phyloP scores from a whole-genome alignment of 2,888 invertebrate species.

The Drosophila ustulata region DNA sequence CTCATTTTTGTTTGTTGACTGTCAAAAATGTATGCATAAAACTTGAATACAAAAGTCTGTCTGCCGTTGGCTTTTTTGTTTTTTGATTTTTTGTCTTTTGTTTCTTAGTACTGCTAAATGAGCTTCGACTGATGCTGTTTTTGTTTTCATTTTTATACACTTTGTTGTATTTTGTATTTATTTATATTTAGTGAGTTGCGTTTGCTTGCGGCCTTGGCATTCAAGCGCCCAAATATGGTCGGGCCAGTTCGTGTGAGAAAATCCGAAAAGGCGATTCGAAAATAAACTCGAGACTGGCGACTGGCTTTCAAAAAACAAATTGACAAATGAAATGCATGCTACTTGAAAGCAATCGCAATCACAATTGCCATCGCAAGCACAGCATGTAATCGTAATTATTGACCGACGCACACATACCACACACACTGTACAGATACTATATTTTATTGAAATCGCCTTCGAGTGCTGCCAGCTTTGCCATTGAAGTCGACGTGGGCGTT shows the following conservation, averaged over 20 bases:
- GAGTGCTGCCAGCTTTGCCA: slow-evolving; percentile 34
- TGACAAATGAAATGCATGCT: slow-evolving; percentile 55
- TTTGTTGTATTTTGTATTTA: slow-evolving; percentile 15
- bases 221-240: slow-evolving; percentile 74
- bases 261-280: slow-evolving; percentile 28
- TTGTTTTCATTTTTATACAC: slow-evolving; percentile 10
- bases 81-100: slow-evolving; percentile 42
- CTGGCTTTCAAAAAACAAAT: slow-evolving; percentile 37
- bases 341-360: slow-evolving; percentile 8
- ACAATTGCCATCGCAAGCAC: slow-evolving; percentile 11
- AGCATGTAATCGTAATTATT: slow-evolving; percentile 49
- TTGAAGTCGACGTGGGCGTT: slow-evolving; percentile 59
- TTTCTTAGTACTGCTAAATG: slow-evolving; percentile 45
- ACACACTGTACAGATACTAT: not conserved
- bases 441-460: slow-evolving; percentile 29
- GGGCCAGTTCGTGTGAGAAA: slow-evolving; percentile 66
- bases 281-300: slow-evolving; percentile 17
- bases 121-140: slow-evolving; percentile 29
- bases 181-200: slow-evolving; percentile 38
- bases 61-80: slow-evolving; percentile 12
- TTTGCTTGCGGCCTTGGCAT: slow-evolving; percentile 69
- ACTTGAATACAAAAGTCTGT: slow-evolving; percentile 40
- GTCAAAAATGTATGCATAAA: slow-evolving; percentile 64
- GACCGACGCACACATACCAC: slow-evolving; percentile 25
- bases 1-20: slow-evolving; percentile 35